Evolutionary conservation across 2,113 vertebrate genomes (phyloP), one percentile per base, ranked within the genome.

Genomic region (Oreochromis niloticus): DNA sequence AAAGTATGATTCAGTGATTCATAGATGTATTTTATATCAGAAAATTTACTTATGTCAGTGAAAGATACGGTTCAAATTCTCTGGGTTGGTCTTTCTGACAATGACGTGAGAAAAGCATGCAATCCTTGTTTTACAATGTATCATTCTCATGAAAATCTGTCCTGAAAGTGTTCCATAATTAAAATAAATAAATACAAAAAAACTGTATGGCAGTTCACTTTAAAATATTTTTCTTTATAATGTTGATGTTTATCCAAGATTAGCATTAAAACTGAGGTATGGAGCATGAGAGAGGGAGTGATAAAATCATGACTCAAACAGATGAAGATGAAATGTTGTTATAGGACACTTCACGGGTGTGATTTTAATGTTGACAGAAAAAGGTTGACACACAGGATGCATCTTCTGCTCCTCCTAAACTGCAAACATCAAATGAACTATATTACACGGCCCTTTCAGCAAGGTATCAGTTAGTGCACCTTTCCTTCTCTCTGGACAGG

Each of bases 361-460:
- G 85, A 89, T 68, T 61, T 63, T n/a, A 24, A 59, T 55, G 10
- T 4, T 71, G 16, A 66, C n/a, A 82, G n/a, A n/a, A 78, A 84
- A 34, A 22, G 39, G 81, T 46, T 73, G 55, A 93, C 91, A 85
- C 80, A 59, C 90, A 61, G 36, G 66, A 86, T 61, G 19, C 22
- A 9, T 73, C 6, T 52, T 52, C 7, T 19, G 78, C 91, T 55
- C 83, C 89, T 90, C 94, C 94, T 94, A 16, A 87, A 91, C 36
- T 84, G 88, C 87, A 95, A 94, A 93, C 85, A 94, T 12, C 10
- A 4, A 57, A 24, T 36, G 13, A 80, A 13, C 4, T 93, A 93
- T 93, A 93, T 87, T 75, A 91, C 4, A 81, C 27, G 66, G 43
- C 27, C n/a, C 9, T 39, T 16, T 3, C 36, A 3, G 41, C 6